Base-by-base conservation (phyloP, 2,888 invertebrate species). In the Parochlus steinenii region DNA sequence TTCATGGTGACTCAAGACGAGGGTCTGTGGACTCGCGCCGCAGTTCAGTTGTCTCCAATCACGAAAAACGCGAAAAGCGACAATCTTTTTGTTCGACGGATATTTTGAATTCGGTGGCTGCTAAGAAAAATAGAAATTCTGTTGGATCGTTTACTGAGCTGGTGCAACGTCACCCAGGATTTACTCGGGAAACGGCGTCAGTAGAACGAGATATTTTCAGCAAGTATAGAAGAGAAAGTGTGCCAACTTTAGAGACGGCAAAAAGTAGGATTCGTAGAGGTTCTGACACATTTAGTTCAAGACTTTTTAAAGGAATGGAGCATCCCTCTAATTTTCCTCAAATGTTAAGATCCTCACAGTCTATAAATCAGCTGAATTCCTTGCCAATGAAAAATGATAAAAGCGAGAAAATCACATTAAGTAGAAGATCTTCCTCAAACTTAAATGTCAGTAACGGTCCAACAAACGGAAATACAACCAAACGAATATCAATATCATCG, bases 291-390 rank as follows among this genome's bases (percentile, higher is more conserved):
- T 39, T 27, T 23, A 41, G 36, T 16, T 24, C 39, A n/a, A 25
- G 28, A 8, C 31, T 39, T 23, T 37, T 39, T 14, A 63, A 65
- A 5, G 74, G 74, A 43, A 44, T 74, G 42, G 69, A 69, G 44
- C 78, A 79, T 51, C 79, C 79, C 1, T 75, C 77, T 14, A 64
- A 68, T 16, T 80, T 79, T 49, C 74, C 78, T 29, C 69, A 71
- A 43, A 67, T 69, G 28, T 57, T 79, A 38, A 62, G 78, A 2
- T 54, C 64, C 41, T 64, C 64, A 18, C 33, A 32, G 10, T 20
- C 31, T 10, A 31, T 25, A 24, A 20, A 24, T 19, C 16, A 25
- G 8, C n/a, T 24, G 8, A 19, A 33, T n/a, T 24, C 31, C n/a
- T 19, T 30, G 14, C 11, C 8, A 34, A 20, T 5, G 14, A 12